Percentiles rank a stretch among this genome's conserved stretches.
These are phyloP conservation scores for Caenorhabditis brenneri DNA, from an alignment of 1,140 invertebrate genomes.

Conservation along the genomic window DNA sequence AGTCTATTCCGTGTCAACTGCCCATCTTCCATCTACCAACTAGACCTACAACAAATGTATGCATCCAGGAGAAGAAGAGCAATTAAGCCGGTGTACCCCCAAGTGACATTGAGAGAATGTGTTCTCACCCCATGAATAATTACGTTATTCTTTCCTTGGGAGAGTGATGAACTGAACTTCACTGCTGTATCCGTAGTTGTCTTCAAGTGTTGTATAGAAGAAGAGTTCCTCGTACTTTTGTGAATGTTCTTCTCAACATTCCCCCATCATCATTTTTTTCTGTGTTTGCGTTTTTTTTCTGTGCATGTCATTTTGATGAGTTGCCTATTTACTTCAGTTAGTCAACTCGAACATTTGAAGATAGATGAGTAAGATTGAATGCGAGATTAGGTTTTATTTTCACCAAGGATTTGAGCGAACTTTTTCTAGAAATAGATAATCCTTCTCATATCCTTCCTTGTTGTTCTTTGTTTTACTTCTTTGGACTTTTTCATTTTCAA, in stretches of 20 bases:
- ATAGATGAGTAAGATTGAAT: background rate
- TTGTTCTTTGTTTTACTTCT: too few relatives aligned
- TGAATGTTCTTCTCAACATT: background rate
- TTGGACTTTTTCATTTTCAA: background rate
- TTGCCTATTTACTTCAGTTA: too few relatives aligned
- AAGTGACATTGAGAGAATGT: conserved; percentile 13
- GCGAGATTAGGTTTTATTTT: background rate
- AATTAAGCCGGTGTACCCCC: background rate
- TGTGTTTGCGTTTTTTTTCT: too few relatives aligned
- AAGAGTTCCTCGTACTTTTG: background rate
- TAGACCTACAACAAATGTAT: conserved; percentile 27
- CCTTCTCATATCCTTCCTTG: too few relatives aligned
- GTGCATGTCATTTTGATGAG: background rate
- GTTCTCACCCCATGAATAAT: conserved; percentile 34
- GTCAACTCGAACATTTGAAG: background rate
- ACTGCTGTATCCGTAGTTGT: background rate
- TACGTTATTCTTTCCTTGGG: background rate
- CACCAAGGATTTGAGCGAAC: too few relatives aligned
- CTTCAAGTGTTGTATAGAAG: background rate
- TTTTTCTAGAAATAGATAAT: too few relatives aligned
- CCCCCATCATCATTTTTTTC: background rate
- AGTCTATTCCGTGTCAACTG: too few relatives aligned
- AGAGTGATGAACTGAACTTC: background rate
- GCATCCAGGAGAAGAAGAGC: background rate
- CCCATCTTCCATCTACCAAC: background rate